phyloP scores from a whole-genome alignment of 2,797 vertebrate species.

The Ispidina lecontei region DNA sequence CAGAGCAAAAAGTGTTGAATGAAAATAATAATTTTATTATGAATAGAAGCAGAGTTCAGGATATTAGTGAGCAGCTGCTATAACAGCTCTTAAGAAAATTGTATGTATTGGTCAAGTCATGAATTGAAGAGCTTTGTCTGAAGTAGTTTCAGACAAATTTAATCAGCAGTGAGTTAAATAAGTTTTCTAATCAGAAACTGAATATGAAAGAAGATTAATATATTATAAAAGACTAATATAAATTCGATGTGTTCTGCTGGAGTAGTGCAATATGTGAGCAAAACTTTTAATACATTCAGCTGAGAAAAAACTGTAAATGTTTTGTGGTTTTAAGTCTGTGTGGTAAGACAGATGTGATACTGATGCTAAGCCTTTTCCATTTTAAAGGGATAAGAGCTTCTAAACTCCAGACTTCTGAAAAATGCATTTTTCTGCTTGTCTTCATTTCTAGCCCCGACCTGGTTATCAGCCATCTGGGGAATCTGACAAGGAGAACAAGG shows the following conservation, averaged over 20 bases:
- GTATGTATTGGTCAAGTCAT: neutral
- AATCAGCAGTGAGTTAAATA: neutral
- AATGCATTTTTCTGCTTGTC: neutral
- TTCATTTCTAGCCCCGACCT: slow-evolving; percentile 77
- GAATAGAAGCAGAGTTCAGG: neutral
- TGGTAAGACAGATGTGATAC: neutral
- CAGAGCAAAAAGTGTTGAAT: neutral
- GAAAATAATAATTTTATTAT: neutral
- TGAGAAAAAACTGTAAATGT: neutral
- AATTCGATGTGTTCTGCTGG: neutral
- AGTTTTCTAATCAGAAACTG: neutral
- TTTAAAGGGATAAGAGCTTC: neutral
- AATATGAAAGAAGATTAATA: neutral
- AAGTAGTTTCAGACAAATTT: neutral
- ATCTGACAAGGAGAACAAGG: slow-evolving; percentile 97
- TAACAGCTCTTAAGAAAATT: neutral
- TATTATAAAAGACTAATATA: neutral
- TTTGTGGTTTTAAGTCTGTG: neutral
- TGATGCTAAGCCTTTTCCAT: neutral
- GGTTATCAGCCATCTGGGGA: slow-evolving; percentile 97
- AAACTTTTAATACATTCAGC: neutral
- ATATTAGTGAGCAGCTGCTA: neutral
- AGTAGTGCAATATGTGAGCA: neutral
- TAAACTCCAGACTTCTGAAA: neutral
- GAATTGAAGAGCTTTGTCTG: neutral